These are phyloP conservation scores for Drosophila buzzatii DNA, from an alignment of 2,888 invertebrate genomes.

Conservation along the genomic window DNA sequence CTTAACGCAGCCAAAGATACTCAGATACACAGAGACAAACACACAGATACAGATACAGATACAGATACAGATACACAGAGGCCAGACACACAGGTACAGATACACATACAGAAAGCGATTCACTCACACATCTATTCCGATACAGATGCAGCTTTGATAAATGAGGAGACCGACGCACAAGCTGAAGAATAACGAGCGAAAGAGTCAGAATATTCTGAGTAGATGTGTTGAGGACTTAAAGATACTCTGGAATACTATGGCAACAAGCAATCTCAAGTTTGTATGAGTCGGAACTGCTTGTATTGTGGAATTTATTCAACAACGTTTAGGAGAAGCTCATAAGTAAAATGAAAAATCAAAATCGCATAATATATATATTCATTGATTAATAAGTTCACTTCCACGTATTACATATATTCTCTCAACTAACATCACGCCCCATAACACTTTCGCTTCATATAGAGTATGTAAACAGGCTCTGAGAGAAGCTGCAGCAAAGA, in stretches of 20 bases:
- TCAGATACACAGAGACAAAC: slow-evolving; percentile 36
- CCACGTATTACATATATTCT: too few species aligned
- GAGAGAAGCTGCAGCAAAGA: slow-evolving; percentile 23
- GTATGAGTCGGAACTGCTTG: too few species aligned
- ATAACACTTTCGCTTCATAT: neutral
- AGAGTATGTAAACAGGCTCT: slow-evolving; percentile 50
- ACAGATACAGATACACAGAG: slow-evolving; percentile 34
- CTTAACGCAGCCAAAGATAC: slow-evolving; percentile 71
- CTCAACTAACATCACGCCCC: neutral
- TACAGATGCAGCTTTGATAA: slow-evolving; percentile 78
- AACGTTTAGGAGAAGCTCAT: neutral
- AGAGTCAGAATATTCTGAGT: slow-evolving; percentile 20
- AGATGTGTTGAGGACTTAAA: neutral
- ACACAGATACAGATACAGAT: slow-evolving; percentile 33
- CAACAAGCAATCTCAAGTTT: too few species aligned
- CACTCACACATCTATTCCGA: slow-evolving; percentile 29
- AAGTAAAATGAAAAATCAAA: too few species aligned
- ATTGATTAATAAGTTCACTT: neutral
- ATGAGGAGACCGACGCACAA: slow-evolving; percentile 81
- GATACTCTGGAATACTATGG: neutral
- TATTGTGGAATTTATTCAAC: too few species aligned
- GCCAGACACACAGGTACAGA: slow-evolving; percentile 38
- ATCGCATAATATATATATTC: too few species aligned
- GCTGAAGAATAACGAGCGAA: slow-evolving; percentile 80
- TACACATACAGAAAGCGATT: slow-evolving; percentile 15